phyloP scores from a whole-genome alignment of 1,140 invertebrate species.

The Atta texana region DNA sequence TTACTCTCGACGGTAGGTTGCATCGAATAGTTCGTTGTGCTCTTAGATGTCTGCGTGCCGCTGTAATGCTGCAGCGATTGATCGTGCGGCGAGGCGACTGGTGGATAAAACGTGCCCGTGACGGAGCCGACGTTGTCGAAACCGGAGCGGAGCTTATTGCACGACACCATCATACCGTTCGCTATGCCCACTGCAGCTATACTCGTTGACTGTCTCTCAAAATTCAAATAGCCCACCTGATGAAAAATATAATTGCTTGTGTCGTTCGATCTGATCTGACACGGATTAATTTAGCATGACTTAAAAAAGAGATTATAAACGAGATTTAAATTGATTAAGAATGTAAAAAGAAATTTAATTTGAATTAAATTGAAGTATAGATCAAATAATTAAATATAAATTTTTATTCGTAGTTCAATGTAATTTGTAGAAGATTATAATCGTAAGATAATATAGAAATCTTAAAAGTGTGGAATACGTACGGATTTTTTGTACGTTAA shows the following conservation, averaged over 20 bases:
- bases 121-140: slow-evolving; percentile 91
- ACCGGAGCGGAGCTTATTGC: slow-evolving; percentile 90
- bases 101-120: slow-evolving; percentile 94
- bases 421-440: background rate
- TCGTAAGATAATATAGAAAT: background rate
- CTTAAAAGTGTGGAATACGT: slow-evolving; percentile 46
- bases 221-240: slow-evolving; percentile 84
- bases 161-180: slow-evolving; percentile 95
- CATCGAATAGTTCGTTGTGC: slow-evolving; percentile 81
- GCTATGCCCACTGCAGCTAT: slow-evolving; percentile 93
- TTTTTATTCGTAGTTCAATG: background rate
- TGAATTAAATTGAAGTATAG: background rate
- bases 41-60: slow-evolving; percentile 79
- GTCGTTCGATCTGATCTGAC: background rate
- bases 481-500: slow-evolving; percentile 85
- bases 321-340: background rate
- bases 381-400: slow-evolving; percentile 1
- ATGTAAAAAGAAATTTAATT: background rate
- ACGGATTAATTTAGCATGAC: background rate
- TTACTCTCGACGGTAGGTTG: slow-evolving; percentile 80
- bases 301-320: background rate
- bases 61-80: slow-evolving; percentile 86
- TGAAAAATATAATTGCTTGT: slow-evolving; percentile 8
- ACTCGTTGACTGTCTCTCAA: slow-evolving; percentile 84
- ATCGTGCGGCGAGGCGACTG: slow-evolving; percentile 92